These are phyloP conservation scores for Montipora cactus DNA, from an alignment of 64 coral and sea anemone genomes.

Conservation along the genomic window DNA sequence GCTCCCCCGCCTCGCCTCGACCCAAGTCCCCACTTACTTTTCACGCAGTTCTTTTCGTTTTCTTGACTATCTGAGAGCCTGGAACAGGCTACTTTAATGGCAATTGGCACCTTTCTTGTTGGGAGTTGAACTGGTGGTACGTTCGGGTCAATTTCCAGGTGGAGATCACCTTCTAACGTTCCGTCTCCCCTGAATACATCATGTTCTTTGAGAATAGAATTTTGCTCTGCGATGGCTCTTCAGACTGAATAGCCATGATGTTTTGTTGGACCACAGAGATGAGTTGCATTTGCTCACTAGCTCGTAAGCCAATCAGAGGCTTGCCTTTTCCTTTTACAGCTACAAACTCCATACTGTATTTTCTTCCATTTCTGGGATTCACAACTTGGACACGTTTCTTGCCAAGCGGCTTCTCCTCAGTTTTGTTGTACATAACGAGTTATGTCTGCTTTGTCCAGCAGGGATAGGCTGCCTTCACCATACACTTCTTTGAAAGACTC, in stretches of 20 bases:
- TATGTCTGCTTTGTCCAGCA: conserved; percentile 40
- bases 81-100: no score
- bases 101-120: conserved; percentile 51
- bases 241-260: conserved; percentile 31
- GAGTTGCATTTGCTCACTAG: conserved; percentile 61
- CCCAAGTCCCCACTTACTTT: no score
- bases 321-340: conserved; percentile 46
- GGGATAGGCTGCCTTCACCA: conserved; percentile 1
- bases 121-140: conserved; percentile 47
- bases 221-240: background rate
- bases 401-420: conserved; percentile 61
- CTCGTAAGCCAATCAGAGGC: conserved; percentile 39
- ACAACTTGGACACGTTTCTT: conserved; percentile 57
- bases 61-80: no score
- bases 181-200: conserved; percentile 47
- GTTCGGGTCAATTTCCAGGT: conserved; percentile 38
- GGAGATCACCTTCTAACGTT: conserved; percentile 34
- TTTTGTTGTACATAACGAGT: conserved; percentile 67
- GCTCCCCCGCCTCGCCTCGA: no score
- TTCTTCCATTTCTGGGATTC: conserved; percentile 61
- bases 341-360: conserved; percentile 72
- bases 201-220: background rate
- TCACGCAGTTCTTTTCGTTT: no score
- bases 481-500: conserved; percentile 14
- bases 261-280: conserved; percentile 33